Evolutionary conservation across 2,113 vertebrate genomes (phyloP), one percentile per base, ranked within the genome.

Genomic region (Clarias magur): DNA sequence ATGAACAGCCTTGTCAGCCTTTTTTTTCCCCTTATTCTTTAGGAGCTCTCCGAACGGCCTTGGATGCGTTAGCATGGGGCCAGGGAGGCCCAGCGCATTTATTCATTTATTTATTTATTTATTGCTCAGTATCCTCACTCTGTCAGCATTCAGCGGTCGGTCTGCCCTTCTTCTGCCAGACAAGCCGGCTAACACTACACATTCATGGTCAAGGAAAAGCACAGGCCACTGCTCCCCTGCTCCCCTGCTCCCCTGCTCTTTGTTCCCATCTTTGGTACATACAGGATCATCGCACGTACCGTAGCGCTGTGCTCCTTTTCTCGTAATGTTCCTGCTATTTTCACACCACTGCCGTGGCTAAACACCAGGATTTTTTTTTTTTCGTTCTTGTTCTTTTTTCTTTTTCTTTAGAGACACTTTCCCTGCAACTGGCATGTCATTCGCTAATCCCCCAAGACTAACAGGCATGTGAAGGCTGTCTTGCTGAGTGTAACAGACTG

Each of bases 121-220:
- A 93, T 94, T 72, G 11, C 42, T 92, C 90, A 70, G 80, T 87
- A 92, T 91, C 91, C 91, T 94, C 90, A 91, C 91, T 90, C 92
- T 91, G 90, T 90, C 89, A 92, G 84, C 92, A 91, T 94, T 95
- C 93, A 92, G 93, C 92, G 94, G 95, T 94, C 94, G 94, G 92
- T 90, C 90, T 87, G 84, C 92, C 93, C 94, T 95, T 95, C 94
- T 95, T 93, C 89, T 60, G 85, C 90, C 91, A 92, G 93, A 94
- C 93, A 93, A 94, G 93, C 93, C 92, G 92, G 92, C 93, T 94
- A 95, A 95, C 92, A 93, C 90, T 86, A 85, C 56, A 88, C 90
- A 92, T 94, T 94, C 89, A 93, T 87, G 93, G 93, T 95, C 92
- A 94, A 90, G 91, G 90, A 93, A 94, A 91, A 91, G 89, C 86